Percentiles rank a stretch among this genome's conserved stretches.
phyloP scores from a whole-genome alignment of 1,140 invertebrate genomes.

The Caligus rogercresseyi region DNA sequence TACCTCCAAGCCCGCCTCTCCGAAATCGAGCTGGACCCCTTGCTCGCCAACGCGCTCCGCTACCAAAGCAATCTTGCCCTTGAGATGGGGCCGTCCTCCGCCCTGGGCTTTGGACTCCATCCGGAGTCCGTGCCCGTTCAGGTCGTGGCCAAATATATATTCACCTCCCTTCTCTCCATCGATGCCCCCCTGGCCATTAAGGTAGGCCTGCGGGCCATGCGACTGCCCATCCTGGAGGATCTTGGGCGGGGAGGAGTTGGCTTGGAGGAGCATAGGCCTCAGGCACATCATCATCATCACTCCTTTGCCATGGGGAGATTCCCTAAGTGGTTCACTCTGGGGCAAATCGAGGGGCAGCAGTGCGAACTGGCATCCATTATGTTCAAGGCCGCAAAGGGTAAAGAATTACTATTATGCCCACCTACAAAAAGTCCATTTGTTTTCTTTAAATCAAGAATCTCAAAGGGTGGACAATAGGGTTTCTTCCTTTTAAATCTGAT shows the following conservation, averaged over 20 bases:
- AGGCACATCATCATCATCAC: constrained; percentile 26
- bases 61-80: constrained; percentile 42
- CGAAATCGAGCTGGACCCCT: constrained; percentile 52
- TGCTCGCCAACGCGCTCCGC: constrained; percentile 40
- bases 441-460: too few relatives aligned
- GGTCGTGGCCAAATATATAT: constrained; percentile 59
- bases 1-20: constrained; percentile 51
- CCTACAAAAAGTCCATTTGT: too few relatives aligned
- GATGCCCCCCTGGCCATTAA: constrained; percentile 57
- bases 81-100: constrained; percentile 52
- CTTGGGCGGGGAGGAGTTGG: constrained; percentile 35
- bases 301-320: constrained; percentile 37
- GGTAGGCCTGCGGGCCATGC: constrained; percentile 39
- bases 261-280: too few relatives aligned
- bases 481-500: too few relatives aligned
- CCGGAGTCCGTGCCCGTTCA: constrained; percentile 58
- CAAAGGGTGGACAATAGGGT: too few relatives aligned
- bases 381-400: constrained; percentile 50
- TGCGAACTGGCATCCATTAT: constrained; percentile 58
- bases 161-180: constrained; percentile 45
- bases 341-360: constrained; percentile 60
- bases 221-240: constrained; percentile 54
- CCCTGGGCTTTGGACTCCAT: constrained; percentile 51
- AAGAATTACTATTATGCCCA: constrained; percentile 22
- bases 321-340: constrained; percentile 49